Base-by-base conservation (phyloP, 2,113 vertebrate genomes). In the Tenebrosternarchus preto region DNA sequence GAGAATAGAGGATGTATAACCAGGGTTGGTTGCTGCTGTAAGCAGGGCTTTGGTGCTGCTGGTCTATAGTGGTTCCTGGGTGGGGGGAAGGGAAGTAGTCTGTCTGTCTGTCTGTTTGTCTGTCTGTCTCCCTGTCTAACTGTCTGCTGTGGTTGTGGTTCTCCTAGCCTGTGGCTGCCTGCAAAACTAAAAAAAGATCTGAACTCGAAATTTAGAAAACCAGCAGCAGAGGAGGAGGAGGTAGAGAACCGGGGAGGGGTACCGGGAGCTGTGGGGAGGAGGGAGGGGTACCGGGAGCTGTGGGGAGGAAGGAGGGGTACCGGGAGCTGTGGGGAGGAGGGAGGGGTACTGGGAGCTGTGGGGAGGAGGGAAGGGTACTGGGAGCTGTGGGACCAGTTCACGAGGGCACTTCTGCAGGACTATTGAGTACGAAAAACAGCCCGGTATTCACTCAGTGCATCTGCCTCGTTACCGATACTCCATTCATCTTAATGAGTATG, bases 61-160 rank as follows among this genome's bases (percentile, higher is more conserved):
- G 55, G 70, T 29, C 64, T 46, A 70, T 5, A 25, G 84, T 77
- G 68, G 73, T 71, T 85, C 60, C 73, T 76, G 77, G 59, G 29
- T 82, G 77, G 80, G 73, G 79, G 80, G 71, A 74, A 43, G 82
- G 64, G 82, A 60, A 68, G 76, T 20, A 61, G 76, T 78, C 55
- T n/a, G 56, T 73, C 78, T 74, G 71, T 50, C 39, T 43, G 39
- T 39, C 73, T 29, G 36, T 66, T 70, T 74, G 70, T 50, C 27
- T 59, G 22, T 33, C 63, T 68, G 61, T 80, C 75, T 55, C 79
- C 33, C 79, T 75, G 71, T 73, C 72, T 50, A 76, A 79, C 80
- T 82, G 82, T 78, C 82, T 80, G 68, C 69, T 84, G 85, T 82
- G 85, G 77, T 82, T 83, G 76, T 83, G 84, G 78, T 83, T 85